Percentiles rank a stretch among this genome's conserved stretches.
Evolutionary conservation across 2,888 invertebrate species (phyloP).

Genomic region (Athetis lepigone): DNA sequence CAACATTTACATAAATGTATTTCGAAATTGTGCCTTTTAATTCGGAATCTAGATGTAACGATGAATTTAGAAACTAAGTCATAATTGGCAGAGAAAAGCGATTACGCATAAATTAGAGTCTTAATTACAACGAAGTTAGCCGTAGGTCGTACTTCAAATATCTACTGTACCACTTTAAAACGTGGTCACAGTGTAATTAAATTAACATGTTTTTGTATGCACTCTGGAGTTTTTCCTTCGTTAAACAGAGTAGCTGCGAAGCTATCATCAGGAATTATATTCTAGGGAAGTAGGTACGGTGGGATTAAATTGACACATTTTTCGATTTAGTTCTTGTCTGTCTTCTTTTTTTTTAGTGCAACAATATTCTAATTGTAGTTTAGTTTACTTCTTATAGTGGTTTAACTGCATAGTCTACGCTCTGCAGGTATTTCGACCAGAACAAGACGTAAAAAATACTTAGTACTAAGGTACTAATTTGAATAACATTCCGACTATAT

Average conservation of each 20-base stretch:
- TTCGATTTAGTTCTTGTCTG: no score
- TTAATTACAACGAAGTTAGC: constrained; percentile 21
- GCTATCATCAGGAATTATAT: neutral
- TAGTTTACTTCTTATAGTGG: no score
- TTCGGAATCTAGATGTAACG: constrained; percentile 18
- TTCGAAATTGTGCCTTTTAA: constrained; percentile 1
- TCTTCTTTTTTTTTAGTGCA: no score
- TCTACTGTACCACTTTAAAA: neutral
- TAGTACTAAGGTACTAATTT: neutral
- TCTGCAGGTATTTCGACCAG: no score
- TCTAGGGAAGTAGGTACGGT: neutral
- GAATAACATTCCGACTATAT: neutral
- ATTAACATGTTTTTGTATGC: constrained; percentile 18
- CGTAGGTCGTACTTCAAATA: constrained; percentile 6
- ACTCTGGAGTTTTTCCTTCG: constrained; percentile 11
- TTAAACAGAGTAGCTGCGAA: neutral
- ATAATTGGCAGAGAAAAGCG: constrained; percentile 13
- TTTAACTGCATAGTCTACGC: no score
- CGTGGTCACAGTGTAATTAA: constrained; percentile 9
- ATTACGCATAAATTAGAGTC: constrained; percentile 14
- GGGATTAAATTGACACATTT: neutral
- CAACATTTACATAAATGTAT: neutral
- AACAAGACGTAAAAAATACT: no score
- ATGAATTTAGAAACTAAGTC: constrained; percentile 29
- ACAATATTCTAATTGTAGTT: no score